Conservation (phyloP, 2,888 invertebrate species). For the Drosophila atripex region DNA sequence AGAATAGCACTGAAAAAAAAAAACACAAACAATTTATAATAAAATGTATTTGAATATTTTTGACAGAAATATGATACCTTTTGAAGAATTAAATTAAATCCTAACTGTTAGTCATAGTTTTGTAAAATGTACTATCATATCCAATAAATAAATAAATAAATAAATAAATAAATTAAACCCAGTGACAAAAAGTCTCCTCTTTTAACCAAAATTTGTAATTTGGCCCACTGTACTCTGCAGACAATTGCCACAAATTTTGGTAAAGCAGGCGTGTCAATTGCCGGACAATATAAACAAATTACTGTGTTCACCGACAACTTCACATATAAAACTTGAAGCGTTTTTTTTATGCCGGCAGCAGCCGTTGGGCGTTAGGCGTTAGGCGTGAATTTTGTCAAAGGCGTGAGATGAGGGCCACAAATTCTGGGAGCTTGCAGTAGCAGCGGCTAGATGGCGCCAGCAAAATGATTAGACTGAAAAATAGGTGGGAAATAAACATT, state of each 20-base stretch:
- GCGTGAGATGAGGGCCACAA: conserved; percentile 22
- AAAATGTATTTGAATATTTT: too few relatives aligned
- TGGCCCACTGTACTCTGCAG: conserved; percentile 50
- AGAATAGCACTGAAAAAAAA: not conserved
- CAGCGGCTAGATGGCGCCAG: conserved; percentile 31
- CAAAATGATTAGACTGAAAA: conserved; percentile 1
- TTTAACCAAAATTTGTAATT: conserved; percentile 15
- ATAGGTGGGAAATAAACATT: conserved; percentile 7
- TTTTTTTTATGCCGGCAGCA: conserved; percentile 34
- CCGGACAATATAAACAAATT: conserved; percentile 75
- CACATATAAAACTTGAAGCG: conserved; percentile 11
- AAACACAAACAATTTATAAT: too few relatives aligned
- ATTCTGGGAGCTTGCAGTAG: not conserved
- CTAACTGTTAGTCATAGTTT: too few relatives aligned
- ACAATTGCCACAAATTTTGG: conserved; percentile 72
- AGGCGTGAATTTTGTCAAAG: conserved; percentile 5
- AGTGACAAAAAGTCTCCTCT: not conserved
- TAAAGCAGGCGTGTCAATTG: conserved; percentile 77
- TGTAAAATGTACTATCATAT: too few relatives aligned
- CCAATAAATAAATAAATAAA: too few relatives aligned
- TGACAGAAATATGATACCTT: too few relatives aligned
- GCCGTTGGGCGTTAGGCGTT: conserved; percentile 2
- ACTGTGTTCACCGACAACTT: conserved; percentile 37
- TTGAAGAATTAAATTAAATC: not conserved
- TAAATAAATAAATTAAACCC: too few relatives aligned